Base-by-base conservation (phyloP, 2,797 vertebrate species). In the Anguilla anguilla region DNA sequence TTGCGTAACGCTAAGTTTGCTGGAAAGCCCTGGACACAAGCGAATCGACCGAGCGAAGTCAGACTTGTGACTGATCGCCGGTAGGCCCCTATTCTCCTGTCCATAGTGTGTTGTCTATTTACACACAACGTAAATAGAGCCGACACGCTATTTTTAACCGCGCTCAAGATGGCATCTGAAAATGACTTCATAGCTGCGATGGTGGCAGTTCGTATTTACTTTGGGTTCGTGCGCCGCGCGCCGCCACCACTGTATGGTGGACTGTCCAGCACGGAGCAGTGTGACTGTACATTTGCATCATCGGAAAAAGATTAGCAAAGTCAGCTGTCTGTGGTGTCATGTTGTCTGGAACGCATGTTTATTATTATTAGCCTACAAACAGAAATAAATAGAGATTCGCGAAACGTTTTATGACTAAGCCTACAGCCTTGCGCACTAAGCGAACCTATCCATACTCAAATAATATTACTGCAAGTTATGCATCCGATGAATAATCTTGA, bases 51-150 rank as follows among this genome's bases (percentile, higher is more conserved):
- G 88, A 90, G 87, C 69, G 67, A 46, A 69, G 72, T 84, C 72
- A 72, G 69, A 77, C 46, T 3, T 28, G 67, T 84, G 61, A 85
- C 88, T 88, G 89, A 67, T 89, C 86, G 84, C 87, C 74, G 35
- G 61, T 39, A 39, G 39, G 39, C 28, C 85, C 72, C 89, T 67
- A 53, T n/a, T 53, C 7, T 53, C 57, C 86, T 61, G 81, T 89
- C 28, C 69, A 87, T 81, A 85, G 79, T 39, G n/a, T 57, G 82
- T 82, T 55, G 39, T 88, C 91, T 89, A 90, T 92, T 92, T 92
- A 91, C 91, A 87, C 86, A 87, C 90, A 43, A 10, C 86, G 87
- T 90, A 92, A 92, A 93, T 91, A 92, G 90, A 92, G 91, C 85
- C 89, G 88, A 11, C 61, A 51, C 28, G 90, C 85, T 92, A 91